Evolutionary conservation across 2,888 invertebrate genomes (phyloP).

Genomic region (Chorisops tibialis): DNA sequence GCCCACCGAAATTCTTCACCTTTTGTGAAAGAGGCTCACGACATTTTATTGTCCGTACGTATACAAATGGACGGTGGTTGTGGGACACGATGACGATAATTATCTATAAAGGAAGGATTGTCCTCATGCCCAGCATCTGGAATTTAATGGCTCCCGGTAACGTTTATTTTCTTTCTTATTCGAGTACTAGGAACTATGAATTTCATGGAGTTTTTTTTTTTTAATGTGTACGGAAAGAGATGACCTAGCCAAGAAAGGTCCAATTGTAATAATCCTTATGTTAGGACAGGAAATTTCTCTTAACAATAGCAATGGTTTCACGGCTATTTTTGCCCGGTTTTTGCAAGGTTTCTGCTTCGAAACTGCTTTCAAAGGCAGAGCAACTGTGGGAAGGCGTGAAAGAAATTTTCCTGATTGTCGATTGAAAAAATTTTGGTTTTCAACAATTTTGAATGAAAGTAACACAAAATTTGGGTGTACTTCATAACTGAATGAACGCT

Average conservation of each 20-base stretch:
- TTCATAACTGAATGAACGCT: too few relatives aligned
- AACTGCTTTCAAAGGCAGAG: too few relatives aligned
- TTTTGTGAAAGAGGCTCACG: constrained; percentile 7
- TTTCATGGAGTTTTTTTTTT: not conserved
- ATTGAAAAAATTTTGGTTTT: too few relatives aligned
- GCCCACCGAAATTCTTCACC: not conserved
- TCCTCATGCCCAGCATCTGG: constrained; percentile 15
- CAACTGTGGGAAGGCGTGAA: too few relatives aligned
- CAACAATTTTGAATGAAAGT: too few relatives aligned
- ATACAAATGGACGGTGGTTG: not conserved
- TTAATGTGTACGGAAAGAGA: not conserved
- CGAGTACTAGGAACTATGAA: not conserved
- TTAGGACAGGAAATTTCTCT: constrained; percentile 12
- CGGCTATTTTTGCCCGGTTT: too few relatives aligned
- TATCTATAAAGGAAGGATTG: constrained; percentile 3
- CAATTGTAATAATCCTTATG: constrained; percentile 16
- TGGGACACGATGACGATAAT: constrained; percentile 10
- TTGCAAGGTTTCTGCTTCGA: too few relatives aligned
- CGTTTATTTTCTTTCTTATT: not conserved
- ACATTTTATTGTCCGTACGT: constrained; percentile 1
- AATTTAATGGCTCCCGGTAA: not conserved
- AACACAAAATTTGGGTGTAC: too few relatives aligned
- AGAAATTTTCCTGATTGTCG: too few relatives aligned
- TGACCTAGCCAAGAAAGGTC: constrained; percentile 3
- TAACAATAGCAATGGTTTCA: not conserved